Base-by-base conservation (phyloP, 1,140 invertebrate species). In the Macrotrachela quadricornifera region DNA sequence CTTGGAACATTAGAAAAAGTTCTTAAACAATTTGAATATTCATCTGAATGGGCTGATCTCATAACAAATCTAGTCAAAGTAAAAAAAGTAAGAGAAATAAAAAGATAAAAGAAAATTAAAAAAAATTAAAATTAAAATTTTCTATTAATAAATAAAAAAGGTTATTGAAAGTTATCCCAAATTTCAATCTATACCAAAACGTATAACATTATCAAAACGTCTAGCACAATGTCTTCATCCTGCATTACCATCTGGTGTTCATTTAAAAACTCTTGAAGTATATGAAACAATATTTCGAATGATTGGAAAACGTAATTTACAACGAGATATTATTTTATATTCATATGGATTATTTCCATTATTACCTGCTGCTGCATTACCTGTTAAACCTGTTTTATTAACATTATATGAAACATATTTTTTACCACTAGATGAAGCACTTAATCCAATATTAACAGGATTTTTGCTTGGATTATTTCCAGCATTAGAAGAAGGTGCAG, bases 181-280 rank as follows among this genome's bases (percentile, higher is more conserved):
- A 67, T 87, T 79, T 70, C 78, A 78, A 54, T 79, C 87, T n/a
- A 85, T 92, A 61, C 87, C 87, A 37, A 76, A 85, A 58, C 73
- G 82, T 57, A 81, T 90, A 54, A 84, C 85, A 61, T 84, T 94
- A 60, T 83, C 83, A 42, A 92, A 92, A 74, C 74, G 87, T 59
- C 71, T 92, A 54, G 83, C 86, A 49, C 87, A 92, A 75, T 94
- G 87, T 69, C 81, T 94, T 74, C 87, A 94, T 74, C 86, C 86
- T 45, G 81, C 81, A 38, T 71, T 94, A 52, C 87, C 87, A 42
- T 71, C 80, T 56, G 86, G 72, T 41, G 87, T 92, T 18, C 87
- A 94, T 71, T 69, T 90, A 36, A 90, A 91, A 71, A 84, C 85
- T 18, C 68, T 92, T 39, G 87, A 92, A 71, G 87, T 83, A 0